Base-by-base conservation (phyloP, 2,797 vertebrate genomes). In the Alexandromys oeconomus region DNA sequence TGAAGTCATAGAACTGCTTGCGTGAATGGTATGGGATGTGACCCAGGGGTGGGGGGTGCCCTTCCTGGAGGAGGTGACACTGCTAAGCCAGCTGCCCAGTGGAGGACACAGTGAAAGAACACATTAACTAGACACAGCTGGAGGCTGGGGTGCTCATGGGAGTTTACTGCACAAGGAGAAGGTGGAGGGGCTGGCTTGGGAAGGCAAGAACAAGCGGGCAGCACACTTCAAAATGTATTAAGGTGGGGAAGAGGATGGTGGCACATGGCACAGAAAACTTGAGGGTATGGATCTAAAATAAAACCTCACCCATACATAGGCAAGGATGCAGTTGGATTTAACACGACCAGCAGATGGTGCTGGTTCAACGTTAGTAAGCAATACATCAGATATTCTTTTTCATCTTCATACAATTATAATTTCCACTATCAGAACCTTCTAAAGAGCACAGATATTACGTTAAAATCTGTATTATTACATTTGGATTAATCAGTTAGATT, bases 51-150 rank as follows among this genome's bases (percentile, higher is more conserved):
- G 6, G n/a, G 34, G 23, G 21, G 54, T 76, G 74, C 37, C 84
- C 93, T 96, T 96, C 71, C 92, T 67, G 65, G 79, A 85, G 76
- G 84, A 92, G 80, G 76, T 87, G 87, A 92, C 73, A 29, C 76
- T 37, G 54, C 85, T 73, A 78, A 93, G 59, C 91, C 69, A 77
- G 90, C 77, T 14, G 0, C 23, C 57, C 86, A n/a, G 51, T 15
- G 37, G 27, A 51, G 13, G 29, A 43, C 37, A 63, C 0, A 43
- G 67, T 23, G 17, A 54, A 80, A 69, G 21, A 40, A 40, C 9
- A 1, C 2, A n/a, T 27, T 63, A 31, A 40, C 27, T 34, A 31
- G 74, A 27, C 2, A 23, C 9, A 48, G 59, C 37, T 85, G 77
- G 7, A 15, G 54, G 1, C 4, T 74, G 1, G 5, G 40, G 6